phyloP scores from a whole-genome alignment of 2,113 vertebrate genomes.

The Amia ocellicauda region DNA sequence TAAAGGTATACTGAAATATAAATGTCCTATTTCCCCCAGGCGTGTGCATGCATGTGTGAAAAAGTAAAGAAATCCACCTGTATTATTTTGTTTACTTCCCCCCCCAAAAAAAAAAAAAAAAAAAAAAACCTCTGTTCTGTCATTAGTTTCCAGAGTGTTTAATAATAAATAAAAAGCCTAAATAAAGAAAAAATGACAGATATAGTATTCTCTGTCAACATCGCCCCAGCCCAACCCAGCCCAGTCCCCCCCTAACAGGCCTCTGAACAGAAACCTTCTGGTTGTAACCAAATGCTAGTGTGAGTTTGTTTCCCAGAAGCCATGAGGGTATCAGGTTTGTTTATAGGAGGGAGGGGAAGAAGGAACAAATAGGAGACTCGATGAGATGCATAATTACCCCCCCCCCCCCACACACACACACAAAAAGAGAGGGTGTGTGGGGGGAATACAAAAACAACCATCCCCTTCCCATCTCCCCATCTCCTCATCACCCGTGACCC shows the following conservation, averaged over 20 bases:
- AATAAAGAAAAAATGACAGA: conserved; percentile 46
- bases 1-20: too few relatives aligned
- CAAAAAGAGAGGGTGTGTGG: conserved; percentile 5
- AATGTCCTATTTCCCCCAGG: background rate
- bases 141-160: conserved; percentile 12
- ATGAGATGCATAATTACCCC: background rate
- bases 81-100: conserved; percentile 16
- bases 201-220: conserved; percentile 55
- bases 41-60: background rate
- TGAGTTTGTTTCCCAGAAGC: conserved; percentile 46
- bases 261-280: conserved; percentile 26
- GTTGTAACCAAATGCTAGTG: conserved; percentile 43
- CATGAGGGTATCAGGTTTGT: conserved; percentile 62
- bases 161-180: conserved; percentile 53
- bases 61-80: background rate
- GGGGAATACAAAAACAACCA: conserved; percentile 34
- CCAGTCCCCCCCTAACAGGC: conserved; percentile 44
- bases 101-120: too few relatives aligned
- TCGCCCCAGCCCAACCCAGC: too few relatives aligned
- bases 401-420: conserved; percentile 15
- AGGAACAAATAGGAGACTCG: background rate
- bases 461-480: conserved; percentile 40
- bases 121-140: too few relatives aligned
- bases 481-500: conserved; percentile 36
- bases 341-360: conserved; percentile 41